Evolutionary conservation across 2,797 vertebrate species (phyloP).

Genomic region (Takifugu rubripes): DNA sequence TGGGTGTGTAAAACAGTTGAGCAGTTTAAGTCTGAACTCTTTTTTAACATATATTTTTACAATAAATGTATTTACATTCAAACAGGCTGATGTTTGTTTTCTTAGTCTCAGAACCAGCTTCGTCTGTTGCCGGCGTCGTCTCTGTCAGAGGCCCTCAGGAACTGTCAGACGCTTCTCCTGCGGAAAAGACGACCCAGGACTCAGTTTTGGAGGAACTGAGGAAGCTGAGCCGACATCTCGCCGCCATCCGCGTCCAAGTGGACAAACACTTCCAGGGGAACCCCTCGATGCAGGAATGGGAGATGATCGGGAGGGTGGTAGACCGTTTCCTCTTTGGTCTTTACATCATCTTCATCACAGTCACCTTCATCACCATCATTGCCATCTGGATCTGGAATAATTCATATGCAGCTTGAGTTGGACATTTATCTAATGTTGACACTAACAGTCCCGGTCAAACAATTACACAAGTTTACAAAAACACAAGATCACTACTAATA

Average conservation of each 20-base stretch:
- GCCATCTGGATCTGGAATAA: conserved; percentile 32
- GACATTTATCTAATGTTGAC: too few species aligned
- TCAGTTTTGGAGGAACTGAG: conserved; percentile 44
- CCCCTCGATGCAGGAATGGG: conserved; percentile 27
- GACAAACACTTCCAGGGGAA: conserved; percentile 42
- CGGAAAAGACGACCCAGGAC: background rate
- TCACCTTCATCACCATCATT: conserved; percentile 57
- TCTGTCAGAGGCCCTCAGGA: background rate
- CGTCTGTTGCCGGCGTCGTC: background rate
- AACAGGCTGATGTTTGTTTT: background rate
- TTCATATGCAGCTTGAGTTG: too few species aligned
- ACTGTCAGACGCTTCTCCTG: too few species aligned
- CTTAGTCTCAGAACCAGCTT: background rate
- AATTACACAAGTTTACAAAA: too few species aligned
- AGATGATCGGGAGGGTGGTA: conserved; percentile 43
- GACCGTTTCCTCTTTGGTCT: conserved; percentile 63
- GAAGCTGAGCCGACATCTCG: conserved; percentile 50
- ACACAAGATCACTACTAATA: too few species aligned
- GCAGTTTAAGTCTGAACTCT: too few species aligned
- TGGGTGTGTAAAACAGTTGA: too few species aligned
- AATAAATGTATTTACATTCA: background rate
- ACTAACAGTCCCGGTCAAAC: too few species aligned
- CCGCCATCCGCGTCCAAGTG: conserved; percentile 51
- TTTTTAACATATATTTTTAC: too few species aligned
- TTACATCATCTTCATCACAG: conserved; percentile 56